These are phyloP conservation scores for Cettia cetti DNA, from an alignment of 2,113 vertebrate genomes.

Conservation along the genomic window DNA sequence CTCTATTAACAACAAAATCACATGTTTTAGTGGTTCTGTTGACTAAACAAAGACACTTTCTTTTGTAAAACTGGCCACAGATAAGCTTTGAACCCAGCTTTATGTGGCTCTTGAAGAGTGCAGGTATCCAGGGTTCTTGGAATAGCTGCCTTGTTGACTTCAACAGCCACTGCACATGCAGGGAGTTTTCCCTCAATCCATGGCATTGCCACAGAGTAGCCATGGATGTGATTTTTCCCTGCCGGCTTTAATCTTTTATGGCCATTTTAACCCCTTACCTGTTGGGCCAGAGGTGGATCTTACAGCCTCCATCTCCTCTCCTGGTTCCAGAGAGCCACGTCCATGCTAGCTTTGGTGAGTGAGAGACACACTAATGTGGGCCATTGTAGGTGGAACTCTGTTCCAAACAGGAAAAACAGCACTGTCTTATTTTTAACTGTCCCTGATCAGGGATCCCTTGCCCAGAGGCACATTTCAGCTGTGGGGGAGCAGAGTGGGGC, in stretches of 20 bases:
- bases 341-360: not conserved
- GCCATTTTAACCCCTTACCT: not conserved
- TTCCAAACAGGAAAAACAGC: not conserved
- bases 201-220: not conserved
- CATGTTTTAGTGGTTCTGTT: constrained; percentile 52
- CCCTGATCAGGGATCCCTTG: not conserved
- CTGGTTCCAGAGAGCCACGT: not conserved
- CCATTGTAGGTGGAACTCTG: not conserved
- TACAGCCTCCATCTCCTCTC: not conserved
- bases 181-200: not conserved
- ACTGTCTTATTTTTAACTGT: not conserved
- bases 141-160: not conserved
- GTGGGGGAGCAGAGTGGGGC: not conserved
- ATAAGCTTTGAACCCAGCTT: not conserved
- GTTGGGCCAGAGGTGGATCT: not conserved
- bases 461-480: not conserved
- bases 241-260: not conserved
- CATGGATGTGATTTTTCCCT: not conserved
- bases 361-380: not conserved
- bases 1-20: constrained; percentile 49
- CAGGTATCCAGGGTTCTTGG: not conserved
- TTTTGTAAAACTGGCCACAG: constrained; percentile 24
- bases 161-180: not conserved
- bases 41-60: constrained; percentile 67
- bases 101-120: not conserved